Evolutionary conservation across 2,113 vertebrate species (phyloP), one percentile per base, ranked within the genome.

Genomic region (Typhlomys cinereus): DNA sequence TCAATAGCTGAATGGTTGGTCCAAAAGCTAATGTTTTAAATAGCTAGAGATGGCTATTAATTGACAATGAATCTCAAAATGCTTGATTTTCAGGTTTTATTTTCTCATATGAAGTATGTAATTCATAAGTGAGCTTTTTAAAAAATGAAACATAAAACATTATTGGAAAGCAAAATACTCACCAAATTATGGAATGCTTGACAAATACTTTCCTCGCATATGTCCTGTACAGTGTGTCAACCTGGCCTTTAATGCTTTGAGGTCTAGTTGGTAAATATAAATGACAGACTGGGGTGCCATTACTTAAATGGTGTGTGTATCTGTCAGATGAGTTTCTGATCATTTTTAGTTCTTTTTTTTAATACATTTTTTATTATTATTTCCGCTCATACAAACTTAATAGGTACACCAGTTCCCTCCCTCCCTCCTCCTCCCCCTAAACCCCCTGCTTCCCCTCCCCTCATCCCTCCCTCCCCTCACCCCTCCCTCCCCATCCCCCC

Each of bases 21-120:
- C 17, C 90, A 31, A 18, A 46, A 90, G n/a, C 62, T 64, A 41
- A 67, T 91, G 31, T 85, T 92, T 94, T 89, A 84, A 67, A 86
- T 92, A 74, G 15, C 41, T 87, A n/a, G n/a, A n/a, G 1, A 31
- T 93, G 27, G 15, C 46, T 92, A 74, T 78, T 57, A n/a, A 78
- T 10, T 76, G 21, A 54, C 39, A 76, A 17, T 75, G 31, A 84
- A 54, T n/a, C 46, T 25, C 67, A 48, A 92, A 66, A 92, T 82
- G 46, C 7, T 76, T 88, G 41, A 41, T 9, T 83, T 92, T 96
- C 41, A 62, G 59, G 83, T 71, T 86, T 94, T 80, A 86, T 94
- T 93, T 93, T 3, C 74, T 36, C 70, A 54, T 70, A 46, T 64
- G 61, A 94, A 75, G 69, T 74, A 93, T 79, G 9, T 75, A 84